Percentiles rank a stretch among this genome's conserved stretches.
Evolutionary conservation across 2,888 invertebrate species (phyloP).

Genomic region (Aporophyla nigra): DNA sequence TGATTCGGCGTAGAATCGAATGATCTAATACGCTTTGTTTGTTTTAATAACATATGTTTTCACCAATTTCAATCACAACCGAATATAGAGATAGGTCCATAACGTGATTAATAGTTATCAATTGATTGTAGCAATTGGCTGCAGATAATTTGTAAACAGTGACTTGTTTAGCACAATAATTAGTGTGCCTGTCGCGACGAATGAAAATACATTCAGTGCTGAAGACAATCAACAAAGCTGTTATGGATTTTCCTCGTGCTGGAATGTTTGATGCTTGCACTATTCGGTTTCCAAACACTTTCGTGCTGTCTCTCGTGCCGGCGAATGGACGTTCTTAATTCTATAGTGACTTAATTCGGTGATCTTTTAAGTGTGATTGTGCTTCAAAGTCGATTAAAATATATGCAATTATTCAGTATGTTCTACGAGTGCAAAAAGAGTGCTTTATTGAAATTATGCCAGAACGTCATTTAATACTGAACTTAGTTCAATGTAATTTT

Average conservation of each 20-base stretch:
- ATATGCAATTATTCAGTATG: slow-evolving; percentile 69
- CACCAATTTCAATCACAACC: slow-evolving; percentile 48
- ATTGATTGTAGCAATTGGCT: slow-evolving; percentile 76
- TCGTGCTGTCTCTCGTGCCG: slow-evolving; percentile 46
- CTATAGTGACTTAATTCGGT: slow-evolving; percentile 21
- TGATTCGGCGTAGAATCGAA: neutral
- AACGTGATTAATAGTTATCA: slow-evolving; percentile 76
- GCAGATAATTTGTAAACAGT: slow-evolving; percentile 88
- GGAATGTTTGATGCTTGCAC: slow-evolving; percentile 76
- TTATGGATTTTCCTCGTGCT: slow-evolving; percentile 79
- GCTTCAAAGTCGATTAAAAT: slow-evolving; percentile 12
- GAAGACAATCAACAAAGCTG: slow-evolving; percentile 84
- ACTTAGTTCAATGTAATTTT: slow-evolving; percentile 50
- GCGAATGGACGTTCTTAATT: slow-evolving; percentile 35
- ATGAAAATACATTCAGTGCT: slow-evolving; percentile 78
- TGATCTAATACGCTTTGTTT: slow-evolving; percentile 46
- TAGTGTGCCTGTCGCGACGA: slow-evolving; percentile 75
- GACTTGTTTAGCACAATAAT: slow-evolving; percentile 82
- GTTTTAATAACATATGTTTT: slow-evolving; percentile 35
- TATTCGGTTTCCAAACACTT: slow-evolving; percentile 70
- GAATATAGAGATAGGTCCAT: slow-evolving; percentile 41
- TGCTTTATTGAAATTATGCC: slow-evolving; percentile 74
- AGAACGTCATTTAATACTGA: slow-evolving; percentile 64
- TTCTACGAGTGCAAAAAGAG: slow-evolving; percentile 65
- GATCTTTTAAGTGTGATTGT: slow-evolving; percentile 46